Percentiles rank a stretch among this genome's conserved stretches.
Evolutionary conservation across 2,888 invertebrate genomes (phyloP).

Genomic region (Auanema sp.): DNA sequence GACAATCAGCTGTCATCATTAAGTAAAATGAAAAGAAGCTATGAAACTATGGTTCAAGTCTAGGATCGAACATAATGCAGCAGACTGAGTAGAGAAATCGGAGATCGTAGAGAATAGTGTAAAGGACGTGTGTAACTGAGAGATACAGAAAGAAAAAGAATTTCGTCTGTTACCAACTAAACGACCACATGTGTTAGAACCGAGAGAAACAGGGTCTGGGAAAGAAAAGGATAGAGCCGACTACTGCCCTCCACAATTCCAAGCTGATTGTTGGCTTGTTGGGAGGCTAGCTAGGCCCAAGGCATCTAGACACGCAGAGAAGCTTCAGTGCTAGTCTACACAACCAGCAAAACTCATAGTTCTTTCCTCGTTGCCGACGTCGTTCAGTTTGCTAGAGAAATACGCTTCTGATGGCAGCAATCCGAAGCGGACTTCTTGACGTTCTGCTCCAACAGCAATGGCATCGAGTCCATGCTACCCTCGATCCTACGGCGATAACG

Average conservation of each 20-base stretch:
- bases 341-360: constrained; percentile 5
- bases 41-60: neutral
- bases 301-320: too few species aligned
- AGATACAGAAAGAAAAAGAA: neutral
- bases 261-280: neutral
- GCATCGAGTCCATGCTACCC: constrained; percentile 56
- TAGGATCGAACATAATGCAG: neutral
- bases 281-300: too few species aligned
- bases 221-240: neutral
- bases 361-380: constrained; percentile 7
- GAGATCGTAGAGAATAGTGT: neutral
- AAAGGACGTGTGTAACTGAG: neutral
- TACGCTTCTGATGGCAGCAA: constrained; percentile 44
- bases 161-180: neutral
- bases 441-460: constrained; percentile 61
- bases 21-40: neutral
- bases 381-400: constrained; percentile 1
- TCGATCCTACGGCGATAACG: constrained; percentile 61
- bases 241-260: neutral
- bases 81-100: neutral
- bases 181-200: neutral
- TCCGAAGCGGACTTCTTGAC: constrained; percentile 60
- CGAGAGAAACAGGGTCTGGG: constrained; percentile 2
- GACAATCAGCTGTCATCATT: neutral
- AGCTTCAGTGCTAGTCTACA: too few species aligned